phyloP scores from a whole-genome alignment of 2,797 vertebrate species.

The Stomatorhinus walkeri region DNA sequence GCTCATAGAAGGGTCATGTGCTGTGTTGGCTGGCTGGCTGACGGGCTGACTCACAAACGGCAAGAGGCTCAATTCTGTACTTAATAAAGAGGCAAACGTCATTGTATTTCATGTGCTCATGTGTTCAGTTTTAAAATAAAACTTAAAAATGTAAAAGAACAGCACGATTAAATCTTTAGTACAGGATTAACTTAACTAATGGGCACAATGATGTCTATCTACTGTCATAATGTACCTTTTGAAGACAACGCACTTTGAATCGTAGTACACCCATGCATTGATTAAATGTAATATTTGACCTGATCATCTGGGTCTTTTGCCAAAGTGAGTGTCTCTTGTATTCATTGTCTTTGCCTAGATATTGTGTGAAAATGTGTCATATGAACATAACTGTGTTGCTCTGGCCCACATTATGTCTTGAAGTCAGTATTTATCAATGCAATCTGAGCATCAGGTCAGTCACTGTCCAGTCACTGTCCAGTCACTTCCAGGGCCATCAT shows the following conservation, averaged over 20 bases:
- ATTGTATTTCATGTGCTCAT: not conserved
- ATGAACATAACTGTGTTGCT: not conserved
- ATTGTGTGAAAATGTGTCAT: not conserved
- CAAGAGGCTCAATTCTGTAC: conserved; percentile 21
- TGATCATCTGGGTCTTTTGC: not conserved
- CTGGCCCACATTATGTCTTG: not conserved
- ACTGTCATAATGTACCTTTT: not conserved
- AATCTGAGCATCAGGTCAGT: not conserved
- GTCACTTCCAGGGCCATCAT: not conserved
- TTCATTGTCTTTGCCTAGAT: not conserved
- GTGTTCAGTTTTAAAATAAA: conserved; percentile 24
- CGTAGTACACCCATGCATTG: not conserved
- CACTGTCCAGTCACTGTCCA: not conserved
- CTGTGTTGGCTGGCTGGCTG: conserved; percentile 38
- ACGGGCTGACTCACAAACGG: conserved; percentile 26
- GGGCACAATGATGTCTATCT: not conserved
- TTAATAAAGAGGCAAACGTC: conserved; percentile 3
- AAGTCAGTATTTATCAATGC: not conserved
- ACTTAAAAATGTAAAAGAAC: not conserved
- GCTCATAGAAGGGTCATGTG: conserved; percentile 29
- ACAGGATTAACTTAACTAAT: not conserved
- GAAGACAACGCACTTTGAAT: not conserved
- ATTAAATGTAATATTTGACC: not conserved
- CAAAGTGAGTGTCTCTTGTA: not conserved
- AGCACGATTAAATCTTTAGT: not conserved